Conservation (phyloP, 2,797 vertebrate species). For the Clarias platycephalus region DNA sequence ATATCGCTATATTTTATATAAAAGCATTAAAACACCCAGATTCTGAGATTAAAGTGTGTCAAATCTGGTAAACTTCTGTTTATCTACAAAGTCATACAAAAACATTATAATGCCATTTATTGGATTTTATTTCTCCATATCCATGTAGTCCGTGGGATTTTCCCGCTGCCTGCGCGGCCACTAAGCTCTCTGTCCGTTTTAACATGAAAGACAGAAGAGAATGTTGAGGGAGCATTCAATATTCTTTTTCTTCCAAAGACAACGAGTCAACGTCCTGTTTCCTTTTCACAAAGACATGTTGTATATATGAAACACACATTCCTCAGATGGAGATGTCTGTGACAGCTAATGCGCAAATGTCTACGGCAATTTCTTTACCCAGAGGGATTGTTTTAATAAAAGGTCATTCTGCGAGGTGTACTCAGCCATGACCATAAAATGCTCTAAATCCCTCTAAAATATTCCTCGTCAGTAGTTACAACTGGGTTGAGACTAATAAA, state of each 20-base stretch:
- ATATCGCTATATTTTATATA: neutral
- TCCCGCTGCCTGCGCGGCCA: neutral
- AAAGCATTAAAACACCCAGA: neutral
- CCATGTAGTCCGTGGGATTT: neutral
- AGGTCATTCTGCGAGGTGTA: neutral
- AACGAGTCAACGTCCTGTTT: no score
- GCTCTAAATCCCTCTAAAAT: slow-evolving; percentile 4
- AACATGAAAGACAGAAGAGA: neutral
- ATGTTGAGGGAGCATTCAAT: neutral
- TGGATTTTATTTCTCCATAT: no score
- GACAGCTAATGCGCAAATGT: neutral
- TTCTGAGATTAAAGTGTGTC: neutral
- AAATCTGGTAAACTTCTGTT: neutral
- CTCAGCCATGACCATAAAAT: slow-evolving; percentile 12
- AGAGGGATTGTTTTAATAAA: slow-evolving; percentile 11
- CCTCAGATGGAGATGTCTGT: neutral
- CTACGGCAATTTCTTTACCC: neutral
- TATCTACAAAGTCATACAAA: no score
- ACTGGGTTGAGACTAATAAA: slow-evolving; percentile 20
- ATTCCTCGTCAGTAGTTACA: slow-evolving; percentile 21
- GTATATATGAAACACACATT: slow-evolving; percentile 1
- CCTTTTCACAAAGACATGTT: neutral
- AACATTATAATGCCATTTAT: neutral
- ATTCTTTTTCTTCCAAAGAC: neutral
- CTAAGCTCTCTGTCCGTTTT: neutral